phyloP scores from a whole-genome alignment of 2,797 vertebrate genomes.

The Acanthopagrus latus region DNA sequence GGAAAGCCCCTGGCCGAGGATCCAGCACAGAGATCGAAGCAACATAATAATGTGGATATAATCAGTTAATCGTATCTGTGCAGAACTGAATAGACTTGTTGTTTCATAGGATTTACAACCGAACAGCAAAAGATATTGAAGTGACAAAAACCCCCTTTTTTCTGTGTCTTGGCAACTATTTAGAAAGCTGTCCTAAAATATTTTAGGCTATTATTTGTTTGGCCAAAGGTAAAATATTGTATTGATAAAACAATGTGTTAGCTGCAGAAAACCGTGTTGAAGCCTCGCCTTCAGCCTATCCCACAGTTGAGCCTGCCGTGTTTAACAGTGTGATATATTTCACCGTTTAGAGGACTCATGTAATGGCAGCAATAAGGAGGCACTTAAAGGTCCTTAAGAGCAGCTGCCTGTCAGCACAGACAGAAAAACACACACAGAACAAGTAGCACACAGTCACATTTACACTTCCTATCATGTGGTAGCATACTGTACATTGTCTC shows the following conservation, averaged over 20 bases:
- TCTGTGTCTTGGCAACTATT: not conserved
- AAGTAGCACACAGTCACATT: constrained; percentile 44
- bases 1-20: constrained; percentile 58
- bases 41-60: constrained; percentile 15
- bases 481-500: not conserved
- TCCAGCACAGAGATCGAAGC: constrained; percentile 24
- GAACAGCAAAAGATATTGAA: constrained; percentile 29
- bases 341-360: constrained; percentile 49
- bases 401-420: constrained; percentile 61
- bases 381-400: constrained; percentile 69
- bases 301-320: constrained; percentile 23
- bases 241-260: not conserved
- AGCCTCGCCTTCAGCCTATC: constrained; percentile 25
- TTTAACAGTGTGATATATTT: constrained; percentile 65
- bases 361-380: constrained; percentile 68
- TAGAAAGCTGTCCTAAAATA: constrained; percentile 4
- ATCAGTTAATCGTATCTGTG: constrained; percentile 54
- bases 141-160: not conserved
- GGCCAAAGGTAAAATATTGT: constrained; percentile 17
- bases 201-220: constrained; percentile 20
- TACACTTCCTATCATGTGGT: constrained; percentile 33
- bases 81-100: constrained; percentile 31
- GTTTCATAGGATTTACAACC: constrained; percentile 26
- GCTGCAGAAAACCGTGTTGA: constrained; percentile 4
- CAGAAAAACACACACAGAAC: constrained; percentile 40